Conservation (phyloP, 2,888 invertebrate species). For the Conomelus anceps region DNA sequence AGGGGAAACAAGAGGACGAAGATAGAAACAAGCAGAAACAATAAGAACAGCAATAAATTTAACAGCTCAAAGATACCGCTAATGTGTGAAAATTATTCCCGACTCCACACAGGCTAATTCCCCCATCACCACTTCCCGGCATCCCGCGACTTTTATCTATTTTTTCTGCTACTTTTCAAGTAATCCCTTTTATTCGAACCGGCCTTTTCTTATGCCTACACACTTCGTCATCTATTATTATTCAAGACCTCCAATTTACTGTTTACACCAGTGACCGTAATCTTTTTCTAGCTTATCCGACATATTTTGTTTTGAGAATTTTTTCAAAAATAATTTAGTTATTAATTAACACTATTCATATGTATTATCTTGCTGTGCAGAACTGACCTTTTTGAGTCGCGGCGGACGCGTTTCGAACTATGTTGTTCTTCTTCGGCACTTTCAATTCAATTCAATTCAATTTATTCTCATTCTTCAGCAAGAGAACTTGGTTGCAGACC, state of each 20-base stretch:
- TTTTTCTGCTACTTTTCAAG: background rate
- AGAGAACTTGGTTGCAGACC: too few species aligned
- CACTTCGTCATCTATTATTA: background rate
- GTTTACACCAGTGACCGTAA: background rate
- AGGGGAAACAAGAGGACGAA: background rate
- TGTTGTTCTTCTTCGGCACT: too few species aligned
- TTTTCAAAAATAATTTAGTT: background rate
- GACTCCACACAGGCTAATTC: background rate
- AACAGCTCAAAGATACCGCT: conserved; percentile 4
- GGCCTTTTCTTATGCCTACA: background rate
- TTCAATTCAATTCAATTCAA: too few species aligned
- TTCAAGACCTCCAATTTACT: background rate
- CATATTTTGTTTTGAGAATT: background rate
- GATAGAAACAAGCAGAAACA: background rate
- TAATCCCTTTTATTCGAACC: background rate
- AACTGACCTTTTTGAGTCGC: too few species aligned
- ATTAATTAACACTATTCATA: background rate
- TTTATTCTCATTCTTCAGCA: too few species aligned
- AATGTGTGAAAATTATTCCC: conserved; percentile 9
- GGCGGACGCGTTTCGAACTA: too few species aligned
- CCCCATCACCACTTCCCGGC: background rate
- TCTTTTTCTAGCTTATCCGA: background rate
- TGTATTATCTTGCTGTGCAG: too few species aligned
- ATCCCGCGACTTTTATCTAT: background rate
- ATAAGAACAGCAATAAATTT: background rate